A percentile compares a stretch with the other conserved stretches of the same genome.
Conservation (phyloP, 2,888 invertebrate genomes). For the Spilosoma lubricipeda region DNA sequence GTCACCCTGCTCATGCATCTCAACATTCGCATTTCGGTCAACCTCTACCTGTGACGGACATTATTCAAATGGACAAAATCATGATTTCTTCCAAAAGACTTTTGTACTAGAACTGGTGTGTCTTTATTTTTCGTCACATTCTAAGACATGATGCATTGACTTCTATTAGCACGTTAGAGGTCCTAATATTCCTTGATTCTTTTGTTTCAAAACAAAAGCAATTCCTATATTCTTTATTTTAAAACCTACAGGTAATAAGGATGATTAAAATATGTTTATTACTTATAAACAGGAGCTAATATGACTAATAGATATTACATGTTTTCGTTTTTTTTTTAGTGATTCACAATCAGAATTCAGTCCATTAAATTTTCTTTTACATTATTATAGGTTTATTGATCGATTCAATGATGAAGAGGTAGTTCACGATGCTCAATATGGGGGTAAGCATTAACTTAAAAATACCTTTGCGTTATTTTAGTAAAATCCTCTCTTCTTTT, state of each 20-base stretch:
- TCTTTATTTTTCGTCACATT: background rate
- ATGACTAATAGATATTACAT: no score
- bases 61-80: no score
- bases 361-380: background rate
- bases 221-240: background rate
- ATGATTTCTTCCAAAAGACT: no score
- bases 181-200: background rate
- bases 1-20: no score
- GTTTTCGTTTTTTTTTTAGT: no score
- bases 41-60: background rate
- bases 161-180: background rate
- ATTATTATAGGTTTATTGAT: constrained; percentile 10
- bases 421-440: background rate
- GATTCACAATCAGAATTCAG: no score
- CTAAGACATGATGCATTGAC: background rate
- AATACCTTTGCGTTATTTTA: no score
- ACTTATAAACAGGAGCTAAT: no score
- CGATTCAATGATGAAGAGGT: constrained; percentile 11
- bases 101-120: background rate
- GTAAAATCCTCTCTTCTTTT: no score
- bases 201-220: background rate
- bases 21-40: no score
- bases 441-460: background rate
- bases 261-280: no score
- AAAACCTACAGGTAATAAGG: no score